Percentiles rank a stretch among this genome's conserved stretches.
These are phyloP conservation scores for Ceyx margarethae DNA, from an alignment of 2,113 vertebrate species.

Conservation along the genomic window DNA sequence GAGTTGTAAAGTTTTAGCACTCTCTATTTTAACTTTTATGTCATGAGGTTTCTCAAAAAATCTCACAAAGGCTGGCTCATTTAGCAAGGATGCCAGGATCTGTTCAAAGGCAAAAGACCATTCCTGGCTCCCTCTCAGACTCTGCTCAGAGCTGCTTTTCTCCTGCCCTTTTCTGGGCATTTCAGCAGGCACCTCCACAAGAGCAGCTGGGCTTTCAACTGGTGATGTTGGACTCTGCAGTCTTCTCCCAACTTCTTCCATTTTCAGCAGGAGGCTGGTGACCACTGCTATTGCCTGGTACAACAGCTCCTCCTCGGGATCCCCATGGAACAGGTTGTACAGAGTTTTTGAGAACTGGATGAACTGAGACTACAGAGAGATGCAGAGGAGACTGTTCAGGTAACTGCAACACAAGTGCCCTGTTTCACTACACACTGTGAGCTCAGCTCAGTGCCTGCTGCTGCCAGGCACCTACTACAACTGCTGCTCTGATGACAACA, in stretches of 20 bases:
- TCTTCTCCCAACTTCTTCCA: slow-evolving; percentile 73
- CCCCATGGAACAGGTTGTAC: slow-evolving; percentile 92
- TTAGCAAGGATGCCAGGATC: slow-evolving; percentile 93
- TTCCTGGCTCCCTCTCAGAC: slow-evolving; percentile 66
- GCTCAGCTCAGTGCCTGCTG: neutral
- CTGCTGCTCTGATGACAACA: neutral
- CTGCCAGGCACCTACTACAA: neutral
- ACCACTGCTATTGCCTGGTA: slow-evolving; percentile 90
- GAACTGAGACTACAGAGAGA: slow-evolving; percentile 85
- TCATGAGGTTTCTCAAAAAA: slow-evolving; percentile 91
- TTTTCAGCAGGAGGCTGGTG: slow-evolving; percentile 83
- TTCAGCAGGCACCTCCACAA: neutral
- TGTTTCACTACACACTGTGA: neutral
- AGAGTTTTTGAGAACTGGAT: slow-evolving; percentile 96
- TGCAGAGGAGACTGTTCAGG: neutral
- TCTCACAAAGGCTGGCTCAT: slow-evolving; percentile 87
- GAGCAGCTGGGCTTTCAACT: neutral
- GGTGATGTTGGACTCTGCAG: slow-evolving; percentile 65
- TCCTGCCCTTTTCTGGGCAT: neutral
- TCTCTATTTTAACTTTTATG: slow-evolving; percentile 79
- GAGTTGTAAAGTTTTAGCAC: slow-evolving; percentile 82
- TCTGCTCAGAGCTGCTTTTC: neutral
- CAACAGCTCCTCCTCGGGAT: slow-evolving; percentile 88
- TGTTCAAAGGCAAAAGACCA: slow-evolving; percentile 98
- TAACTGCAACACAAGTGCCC: neutral